Percentiles rank a stretch among this genome's conserved stretches.
Evolutionary conservation across 2,888 invertebrate species (phyloP).

Genomic region (Mythimna pallens): DNA sequence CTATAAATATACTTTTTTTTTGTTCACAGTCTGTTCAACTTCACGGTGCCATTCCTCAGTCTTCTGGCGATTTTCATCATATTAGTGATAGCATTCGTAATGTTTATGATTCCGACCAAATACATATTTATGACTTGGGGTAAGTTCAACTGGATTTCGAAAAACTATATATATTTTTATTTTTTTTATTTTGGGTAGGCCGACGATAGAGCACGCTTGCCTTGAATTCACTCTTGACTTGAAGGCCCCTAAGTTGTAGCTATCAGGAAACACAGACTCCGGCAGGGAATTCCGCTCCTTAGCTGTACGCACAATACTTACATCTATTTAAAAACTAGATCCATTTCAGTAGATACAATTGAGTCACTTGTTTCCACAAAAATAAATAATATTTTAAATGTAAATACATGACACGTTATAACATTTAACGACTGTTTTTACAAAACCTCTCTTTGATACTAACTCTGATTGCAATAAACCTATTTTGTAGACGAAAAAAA

Average conservation of each 20-base stretch:
- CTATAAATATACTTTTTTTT: neutral
- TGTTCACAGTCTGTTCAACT: slow-evolving; percentile 96
- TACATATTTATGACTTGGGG: slow-evolving; percentile 98
- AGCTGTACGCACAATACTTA: too few species aligned
- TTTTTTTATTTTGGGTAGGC: too few species aligned
- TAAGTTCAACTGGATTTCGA: slow-evolving; percentile 67
- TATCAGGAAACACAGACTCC: too few species aligned
- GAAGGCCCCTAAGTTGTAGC: too few species aligned
- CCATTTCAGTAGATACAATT: neutral
- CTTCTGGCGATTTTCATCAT: slow-evolving; percentile 95
- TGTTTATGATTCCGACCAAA: slow-evolving; percentile 96
- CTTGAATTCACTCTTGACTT: too few species aligned
- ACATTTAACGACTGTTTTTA: neutral
- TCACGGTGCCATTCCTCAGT: slow-evolving; percentile 98
- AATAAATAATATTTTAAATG: neutral
- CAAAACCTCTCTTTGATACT: neutral
- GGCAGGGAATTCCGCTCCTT: too few species aligned
- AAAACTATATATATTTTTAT: neutral
- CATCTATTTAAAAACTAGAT: too few species aligned
- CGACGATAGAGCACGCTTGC: too few species aligned
- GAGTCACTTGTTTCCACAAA: neutral
- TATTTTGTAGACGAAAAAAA: neutral
- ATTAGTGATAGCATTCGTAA: slow-evolving; percentile 92
- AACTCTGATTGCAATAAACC: neutral
- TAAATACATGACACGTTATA: too few species aligned